Evolutionary conservation across 1,140 invertebrate species (phyloP).

Genomic region (Atta texana): DNA sequence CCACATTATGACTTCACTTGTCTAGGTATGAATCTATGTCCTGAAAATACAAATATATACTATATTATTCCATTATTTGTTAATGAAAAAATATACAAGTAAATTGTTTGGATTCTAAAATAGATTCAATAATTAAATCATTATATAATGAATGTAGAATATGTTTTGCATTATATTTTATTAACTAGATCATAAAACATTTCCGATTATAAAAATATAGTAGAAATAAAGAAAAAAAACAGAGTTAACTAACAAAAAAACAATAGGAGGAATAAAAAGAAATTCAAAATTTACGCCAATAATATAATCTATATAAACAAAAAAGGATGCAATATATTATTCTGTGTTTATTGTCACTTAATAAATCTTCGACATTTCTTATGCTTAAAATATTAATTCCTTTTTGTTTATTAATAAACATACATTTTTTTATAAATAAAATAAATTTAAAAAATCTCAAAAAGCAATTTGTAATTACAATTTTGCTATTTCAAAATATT

Average conservation of each 20-base stretch:
- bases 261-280: not conserved
- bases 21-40: not conserved
- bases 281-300: not conserved
- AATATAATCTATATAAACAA: not conserved
- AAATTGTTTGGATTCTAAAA: not conserved
- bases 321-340: not conserved
- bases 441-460: not conserved
- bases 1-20: conserved; percentile 43
- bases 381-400: not conserved
- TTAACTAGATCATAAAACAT: not conserved
- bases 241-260: not conserved
- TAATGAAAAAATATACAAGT: not conserved
- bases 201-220: not conserved
- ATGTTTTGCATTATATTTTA: not conserved
- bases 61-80: not conserved
- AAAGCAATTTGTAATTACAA: not conserved
- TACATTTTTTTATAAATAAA: not conserved
- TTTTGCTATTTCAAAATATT: not conserved
- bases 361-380: not conserved
- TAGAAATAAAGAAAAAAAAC: not conserved
- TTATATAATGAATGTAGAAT: not conserved
- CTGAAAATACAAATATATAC: conserved; percentile 8
- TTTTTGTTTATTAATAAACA: not conserved
- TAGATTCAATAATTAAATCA: not conserved
- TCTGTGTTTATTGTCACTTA: not conserved